Evolutionary conservation across 2,888 invertebrate genomes (phyloP), one percentile per base, ranked within the genome.

Genomic region (Noctua comes): DNA sequence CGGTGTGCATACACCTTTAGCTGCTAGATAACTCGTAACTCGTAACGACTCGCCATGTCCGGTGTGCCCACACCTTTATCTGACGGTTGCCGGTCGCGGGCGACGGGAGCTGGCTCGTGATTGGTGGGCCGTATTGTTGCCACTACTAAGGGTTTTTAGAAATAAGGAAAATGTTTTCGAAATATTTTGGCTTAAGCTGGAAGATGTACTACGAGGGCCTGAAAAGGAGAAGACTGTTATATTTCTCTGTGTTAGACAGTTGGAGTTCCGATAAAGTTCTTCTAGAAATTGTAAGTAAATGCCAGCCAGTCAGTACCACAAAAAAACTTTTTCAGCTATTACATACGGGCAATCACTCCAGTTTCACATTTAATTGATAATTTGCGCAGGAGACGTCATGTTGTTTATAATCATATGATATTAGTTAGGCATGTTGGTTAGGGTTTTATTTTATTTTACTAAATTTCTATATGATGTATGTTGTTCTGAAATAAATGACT

Each of bases 51-150:
- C 54, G 76, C 68, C 59, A 59, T 83, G 86, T 88, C 87, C 88
- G 83, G 89, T 79, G 69, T 66, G n/a, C 68, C 46, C 68, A 57
- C 78, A 78, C 79, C 88, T 85, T 66, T 73, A 76, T 59, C 88
- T 68, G 83, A 68, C 76, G 64, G 70, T 59, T 16, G 48, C 77
- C 82, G 51, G 79, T 76, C 59, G 48, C 54, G 46, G 62, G 79
- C 77, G 82, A 68, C 62, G 62, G 64, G 36, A 75, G 78, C 87
- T 73, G 76, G 82, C 68, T 78, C 65, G 31, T 78, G 77, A 85
- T 83, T 80, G 83, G 69, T 62, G 71, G 43, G 40, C 11, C 27
- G 13, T 46, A n/a, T 2, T 54, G 40, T 40, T n/a, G 4, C 76
- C 76, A 11, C 65, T 87, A 87, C 87, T 77, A 87, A 16, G 18